These are phyloP conservation scores for Circaetus gallicus DNA, from an alignment of 2,113 vertebrate species.

Conservation along the genomic window DNA sequence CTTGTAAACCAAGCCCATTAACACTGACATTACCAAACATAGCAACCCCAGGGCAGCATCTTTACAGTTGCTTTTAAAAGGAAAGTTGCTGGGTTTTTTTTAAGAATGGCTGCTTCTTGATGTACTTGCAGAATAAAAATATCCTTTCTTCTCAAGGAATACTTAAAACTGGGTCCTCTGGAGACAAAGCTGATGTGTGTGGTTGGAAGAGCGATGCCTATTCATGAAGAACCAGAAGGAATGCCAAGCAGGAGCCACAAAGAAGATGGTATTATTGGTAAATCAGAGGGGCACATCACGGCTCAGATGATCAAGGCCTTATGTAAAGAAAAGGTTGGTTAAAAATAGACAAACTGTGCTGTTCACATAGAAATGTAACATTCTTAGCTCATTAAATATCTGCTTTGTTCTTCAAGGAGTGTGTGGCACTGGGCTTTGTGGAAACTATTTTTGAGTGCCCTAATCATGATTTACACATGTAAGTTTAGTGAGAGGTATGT, in stretches of 20 bases:
- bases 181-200: slow-evolving; percentile 68
- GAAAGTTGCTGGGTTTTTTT: not conserved
- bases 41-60: not conserved
- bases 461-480: not conserved
- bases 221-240: slow-evolving; percentile 59
- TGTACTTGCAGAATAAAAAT: not conserved
- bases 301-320: slow-evolving; percentile 67
- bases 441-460: not conserved
- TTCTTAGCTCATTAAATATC: not conserved
- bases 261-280: not conserved
- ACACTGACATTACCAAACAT: not conserved
- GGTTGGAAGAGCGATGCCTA: slow-evolving; percentile 66
- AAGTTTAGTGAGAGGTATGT: not conserved
- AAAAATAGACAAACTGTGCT: not conserved
- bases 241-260: not conserved
- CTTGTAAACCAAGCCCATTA: not conserved
- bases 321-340: not conserved
- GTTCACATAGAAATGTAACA: not conserved
- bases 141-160: slow-evolving; percentile 54
- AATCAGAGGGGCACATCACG: slow-evolving; percentile 52
- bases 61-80: not conserved
- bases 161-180: slow-evolving; percentile 67
- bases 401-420: not conserved
- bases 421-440: not conserved
- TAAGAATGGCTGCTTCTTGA: not conserved